Evolutionary conservation across 2,888 invertebrate genomes (phyloP), one percentile per base, ranked within the genome.

Genomic region (Drosophila picticornis): DNA sequence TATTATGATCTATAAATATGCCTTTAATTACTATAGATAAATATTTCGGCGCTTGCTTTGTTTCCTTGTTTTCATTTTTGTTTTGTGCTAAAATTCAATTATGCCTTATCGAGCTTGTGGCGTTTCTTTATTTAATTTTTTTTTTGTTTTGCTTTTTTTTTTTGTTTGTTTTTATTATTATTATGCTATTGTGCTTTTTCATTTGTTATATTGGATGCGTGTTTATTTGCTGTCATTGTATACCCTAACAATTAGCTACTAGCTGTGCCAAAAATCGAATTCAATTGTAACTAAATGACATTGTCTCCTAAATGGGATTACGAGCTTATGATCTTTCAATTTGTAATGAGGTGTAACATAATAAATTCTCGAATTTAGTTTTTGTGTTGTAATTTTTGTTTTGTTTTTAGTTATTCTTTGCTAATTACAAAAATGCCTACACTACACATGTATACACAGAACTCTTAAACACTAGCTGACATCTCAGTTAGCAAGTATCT

Each of bases 351-450:
- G 56, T 40, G 36, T 79, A 84, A 84, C 69, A 70, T 84, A 88
- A 84, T 90, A 89, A 90, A 90, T 89, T 87, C 90, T 74, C 60
- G 2, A 76, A 88, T 84, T 81, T 80, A 81, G 51, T 40, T 22
- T 72, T 72, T 51, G 38, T 57, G 19, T 64, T 57, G 9, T 16
- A 16, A 32, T 16, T 10, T 53, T 82, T 68, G 36, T 81, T 75
- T 27, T 27, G 25, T n/a, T 29, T 13, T 56, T 38, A 56, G 59
- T 56, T 58, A 60, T 82, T 71, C 53, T 78, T 76, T 75, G 74
- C 77, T 90, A 90, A 88, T 90, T 88, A 91, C 86, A 88, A 86
- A 81, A 87, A 83, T 77, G 79, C 88, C 90, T 91, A 90, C 86
- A 72, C 90, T 88, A 91, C 79, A 75, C 72, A 71, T 78, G 88